Evolutionary conservation across 1,140 invertebrate genomes (phyloP).

Genomic region (Bombus ignitus): DNA sequence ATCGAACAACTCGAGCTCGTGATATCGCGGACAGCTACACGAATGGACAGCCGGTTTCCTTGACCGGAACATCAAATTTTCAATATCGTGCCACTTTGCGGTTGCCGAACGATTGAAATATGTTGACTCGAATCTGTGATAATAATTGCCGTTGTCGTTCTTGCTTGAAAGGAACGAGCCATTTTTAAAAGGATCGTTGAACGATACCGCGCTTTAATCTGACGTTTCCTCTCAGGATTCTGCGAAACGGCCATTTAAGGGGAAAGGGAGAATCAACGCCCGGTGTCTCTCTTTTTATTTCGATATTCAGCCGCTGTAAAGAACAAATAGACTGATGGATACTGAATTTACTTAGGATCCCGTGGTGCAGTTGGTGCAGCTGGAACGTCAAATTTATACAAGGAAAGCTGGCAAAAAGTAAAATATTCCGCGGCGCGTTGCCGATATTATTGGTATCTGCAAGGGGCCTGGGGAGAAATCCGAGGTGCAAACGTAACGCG

Average conservation of each 20-base stretch:
- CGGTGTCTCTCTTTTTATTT: conserved; percentile 18
- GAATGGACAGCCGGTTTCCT: conserved; percentile 15
- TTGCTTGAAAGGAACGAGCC: too few species aligned
- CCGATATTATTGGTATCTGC: conserved; percentile 14
- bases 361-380: not conserved
- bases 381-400: conserved; percentile 49
- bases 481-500: conserved; percentile 36
- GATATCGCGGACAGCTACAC: conserved; percentile 16
- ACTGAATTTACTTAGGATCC: conserved; percentile 45
- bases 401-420: conserved; percentile 6
- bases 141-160: not conserved
- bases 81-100: not conserved
- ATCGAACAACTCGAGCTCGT: not conserved
- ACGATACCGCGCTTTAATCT: too few species aligned
- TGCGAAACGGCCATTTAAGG: not conserved
- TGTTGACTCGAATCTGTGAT: not conserved
- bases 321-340: conserved; percentile 44
- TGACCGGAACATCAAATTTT: conserved; percentile 20
- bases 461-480: not conserved
- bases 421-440: conserved; percentile 48
- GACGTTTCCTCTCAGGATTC: not conserved
- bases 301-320: not conserved
- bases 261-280: not conserved
- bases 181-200: too few species aligned
- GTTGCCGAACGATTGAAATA: not conserved